Evolutionary conservation across 2,888 invertebrate species (phyloP), one percentile per base, ranked within the genome.

Genomic region (Dendrolimus pini): DNA sequence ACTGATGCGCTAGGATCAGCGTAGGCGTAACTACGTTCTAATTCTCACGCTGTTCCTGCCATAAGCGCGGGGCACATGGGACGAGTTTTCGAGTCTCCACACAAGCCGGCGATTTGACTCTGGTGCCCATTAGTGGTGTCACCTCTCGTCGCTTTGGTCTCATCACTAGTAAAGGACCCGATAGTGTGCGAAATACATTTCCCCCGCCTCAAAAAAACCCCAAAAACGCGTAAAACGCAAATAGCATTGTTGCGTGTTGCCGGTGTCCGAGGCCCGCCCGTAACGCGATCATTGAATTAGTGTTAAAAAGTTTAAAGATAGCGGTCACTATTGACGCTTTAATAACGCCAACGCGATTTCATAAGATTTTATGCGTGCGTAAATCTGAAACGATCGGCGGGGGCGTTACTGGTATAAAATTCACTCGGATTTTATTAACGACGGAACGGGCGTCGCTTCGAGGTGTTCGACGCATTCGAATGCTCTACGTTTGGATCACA

Each of bases 271-370:
- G 70, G 30, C 30, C 64, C 69, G 66, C 63, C 69, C 68, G 72
- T 78, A 82, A 81, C 80, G 81, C 83, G 78, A 86, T 83, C 84
- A 81, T 82, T 82, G 81, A 79, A 83, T 87, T 84, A 84, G 78
- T 74, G 75, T 69, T 77, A 80, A 80, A 77, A 80, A 79, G 78
- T 78, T 77, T 72, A 75, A 70, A 78, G 78, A 77, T 78, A 79
- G 70, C 75, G 76, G 73, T 68, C 74, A 65, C 65, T 70, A 65
- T 66, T 70, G 70, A 76, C 71, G 69, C 72, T 75, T 64, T 71
- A 71, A 72, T 70, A 71, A 70, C 60, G 61, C 66, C 65, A 60
- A 68, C 65, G 56, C 62, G 70, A 65, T 66, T 62, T 47, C 12
- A 47, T 47, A 47, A 47, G 9, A 47, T 47, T 54, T 58, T 55